phyloP scores from a whole-genome alignment of 2,888 invertebrate genomes.

The Odontothrips loti region DNA sequence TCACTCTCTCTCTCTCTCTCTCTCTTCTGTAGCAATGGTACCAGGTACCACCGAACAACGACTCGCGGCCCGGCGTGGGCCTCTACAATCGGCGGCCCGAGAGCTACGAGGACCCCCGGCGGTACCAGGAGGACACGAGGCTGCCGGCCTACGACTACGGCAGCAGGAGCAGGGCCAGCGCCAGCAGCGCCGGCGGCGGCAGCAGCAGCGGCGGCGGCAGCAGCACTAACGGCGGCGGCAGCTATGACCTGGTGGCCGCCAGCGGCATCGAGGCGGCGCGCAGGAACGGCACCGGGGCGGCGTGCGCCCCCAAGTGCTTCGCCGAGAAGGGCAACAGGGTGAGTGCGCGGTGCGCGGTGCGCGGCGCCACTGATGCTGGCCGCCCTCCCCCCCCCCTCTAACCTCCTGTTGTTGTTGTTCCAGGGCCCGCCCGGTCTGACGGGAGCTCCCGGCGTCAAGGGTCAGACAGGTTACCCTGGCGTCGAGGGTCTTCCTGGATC shows the following conservation, averaged over 20 bases:
- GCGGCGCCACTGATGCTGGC: not conserved
- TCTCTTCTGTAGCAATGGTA: not conserved
- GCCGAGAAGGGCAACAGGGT: conserved; percentile 82
- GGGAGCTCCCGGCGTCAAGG: conserved; percentile 76
- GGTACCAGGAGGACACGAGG: not conserved
- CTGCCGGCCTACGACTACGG: not conserved
- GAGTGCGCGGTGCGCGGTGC: conserved; percentile 42
- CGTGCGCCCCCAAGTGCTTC: conserved; percentile 79
- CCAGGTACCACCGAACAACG: conserved; percentile 43
- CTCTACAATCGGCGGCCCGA: conserved; percentile 14
- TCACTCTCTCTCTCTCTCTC: not conserved
- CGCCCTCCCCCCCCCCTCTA: no score
- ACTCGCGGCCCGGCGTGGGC: conserved; percentile 41
- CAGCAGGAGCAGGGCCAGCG: conserved; percentile 32
- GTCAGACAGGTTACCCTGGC: conserved; percentile 71
- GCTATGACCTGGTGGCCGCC: conserved; percentile 50
- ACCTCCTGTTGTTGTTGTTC: no score
- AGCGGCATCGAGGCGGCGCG: conserved; percentile 49
- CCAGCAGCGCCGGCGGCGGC: not conserved
- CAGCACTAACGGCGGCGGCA: conserved; percentile 42
- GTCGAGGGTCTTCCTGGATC: conserved; percentile 64
- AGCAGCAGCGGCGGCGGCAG: not conserved
- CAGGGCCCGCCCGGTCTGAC: conserved; percentile 70
- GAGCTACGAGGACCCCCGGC: conserved; percentile 18
- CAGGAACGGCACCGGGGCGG: conserved; percentile 60